These are phyloP conservation scores for Ornithoptera alexandrae DNA, from an alignment of 2,888 invertebrate genomes.

Conservation along the genomic window DNA sequence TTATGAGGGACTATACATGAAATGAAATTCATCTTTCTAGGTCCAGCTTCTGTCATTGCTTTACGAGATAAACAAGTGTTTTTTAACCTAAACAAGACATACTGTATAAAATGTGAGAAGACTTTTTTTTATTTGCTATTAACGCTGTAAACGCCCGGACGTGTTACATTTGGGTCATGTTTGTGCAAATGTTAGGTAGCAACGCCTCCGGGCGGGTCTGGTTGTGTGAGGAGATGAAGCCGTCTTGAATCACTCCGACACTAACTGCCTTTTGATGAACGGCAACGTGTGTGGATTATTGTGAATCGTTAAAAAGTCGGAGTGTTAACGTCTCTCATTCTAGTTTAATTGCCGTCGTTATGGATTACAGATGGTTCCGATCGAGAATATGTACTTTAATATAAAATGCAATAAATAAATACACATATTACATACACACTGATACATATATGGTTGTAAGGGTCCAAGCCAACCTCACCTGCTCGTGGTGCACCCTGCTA, in stretches of 20 bases:
- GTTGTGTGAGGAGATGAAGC: slow-evolving; percentile 31
- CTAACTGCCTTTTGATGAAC: slow-evolving; percentile 72
- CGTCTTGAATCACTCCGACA: slow-evolving; percentile 36
- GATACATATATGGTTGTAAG: no score
- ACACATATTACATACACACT: no score
- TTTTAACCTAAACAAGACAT: no score
- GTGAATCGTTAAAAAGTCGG: slow-evolving; percentile 47
- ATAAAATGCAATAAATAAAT: no score
- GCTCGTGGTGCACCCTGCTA: no score
- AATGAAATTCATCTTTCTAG: no score
- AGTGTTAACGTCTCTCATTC: slow-evolving; percentile 26
- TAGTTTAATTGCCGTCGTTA: slow-evolving; percentile 3
- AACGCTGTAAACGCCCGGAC: background rate
- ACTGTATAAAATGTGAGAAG: background rate
- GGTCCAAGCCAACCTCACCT: no score
- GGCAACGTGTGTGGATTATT: slow-evolving; percentile 51
- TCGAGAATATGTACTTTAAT: no score
- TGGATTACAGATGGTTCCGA: no score
- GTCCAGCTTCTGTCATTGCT: no score
- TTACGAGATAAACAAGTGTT: no score
- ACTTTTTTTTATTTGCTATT: background rate
- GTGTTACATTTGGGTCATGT: slow-evolving; percentile 3
- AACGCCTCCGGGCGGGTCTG: slow-evolving; percentile 32
- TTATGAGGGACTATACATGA: no score
- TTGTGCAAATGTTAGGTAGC: background rate